Conservation (phyloP, 2,797 vertebrate species). For the Cossypha polioptera region DNA sequence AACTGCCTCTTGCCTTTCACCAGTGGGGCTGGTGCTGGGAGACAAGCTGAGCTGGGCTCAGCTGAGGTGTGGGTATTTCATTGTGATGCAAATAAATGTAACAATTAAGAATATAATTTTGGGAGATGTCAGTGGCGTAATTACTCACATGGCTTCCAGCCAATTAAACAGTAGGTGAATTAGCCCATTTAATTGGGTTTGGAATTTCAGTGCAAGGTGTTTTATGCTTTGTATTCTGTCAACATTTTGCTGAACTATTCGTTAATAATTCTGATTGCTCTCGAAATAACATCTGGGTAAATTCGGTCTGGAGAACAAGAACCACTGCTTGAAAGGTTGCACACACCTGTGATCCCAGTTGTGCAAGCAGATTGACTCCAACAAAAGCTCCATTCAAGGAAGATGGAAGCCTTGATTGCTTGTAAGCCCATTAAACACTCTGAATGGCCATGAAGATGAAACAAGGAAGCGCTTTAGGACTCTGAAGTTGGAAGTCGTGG, state of each 20-base stretch:
- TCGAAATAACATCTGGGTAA: conserved; percentile 59
- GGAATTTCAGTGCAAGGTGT: conserved; percentile 64
- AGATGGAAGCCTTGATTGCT: not conserved
- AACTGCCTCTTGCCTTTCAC: not conserved
- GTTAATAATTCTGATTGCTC: conserved; percentile 60
- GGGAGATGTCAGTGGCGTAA: conserved; percentile 74
- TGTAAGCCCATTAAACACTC: conserved; percentile 30
- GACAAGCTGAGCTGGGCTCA: not conserved
- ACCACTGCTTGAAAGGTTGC: conserved; percentile 39
- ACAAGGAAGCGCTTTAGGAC: conserved; percentile 58
- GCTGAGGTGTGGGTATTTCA: conserved; percentile 60
- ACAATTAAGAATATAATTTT: conserved; percentile 82
- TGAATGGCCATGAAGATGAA: conserved; percentile 52
- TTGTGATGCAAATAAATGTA: conserved; percentile 78
- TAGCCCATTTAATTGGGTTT: conserved; percentile 73
- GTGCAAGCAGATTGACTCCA: conserved; percentile 39
- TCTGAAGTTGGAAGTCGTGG: conserved; percentile 37
- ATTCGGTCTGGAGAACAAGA: conserved; percentile 16
- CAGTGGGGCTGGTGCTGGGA: not conserved
- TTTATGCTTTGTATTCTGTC: conserved; percentile 65
- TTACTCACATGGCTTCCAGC: conserved; percentile 76
- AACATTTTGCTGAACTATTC: conserved; percentile 59
- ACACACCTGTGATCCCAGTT: conserved; percentile 40
- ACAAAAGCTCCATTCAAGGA: conserved; percentile 32
- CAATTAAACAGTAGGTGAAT: conserved; percentile 78